Conservation (phyloP, 2,888 invertebrate genomes). For the Cancer borealis region DNA sequence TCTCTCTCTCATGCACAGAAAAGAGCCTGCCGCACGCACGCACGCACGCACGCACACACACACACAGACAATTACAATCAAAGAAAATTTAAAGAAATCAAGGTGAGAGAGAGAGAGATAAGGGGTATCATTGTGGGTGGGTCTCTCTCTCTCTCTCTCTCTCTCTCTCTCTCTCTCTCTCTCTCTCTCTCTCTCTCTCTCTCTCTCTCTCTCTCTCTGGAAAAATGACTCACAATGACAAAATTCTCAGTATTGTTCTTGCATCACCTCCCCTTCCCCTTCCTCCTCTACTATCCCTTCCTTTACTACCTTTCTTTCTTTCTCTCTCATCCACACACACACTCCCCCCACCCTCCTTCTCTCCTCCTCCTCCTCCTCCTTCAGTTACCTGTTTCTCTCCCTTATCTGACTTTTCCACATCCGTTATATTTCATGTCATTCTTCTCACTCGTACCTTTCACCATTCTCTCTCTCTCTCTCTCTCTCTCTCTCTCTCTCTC, state of each 20-base stretch:
- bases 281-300: not conserved
- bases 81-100: too few relatives aligned
- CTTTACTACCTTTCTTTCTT: not conserved
- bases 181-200: too few relatives aligned
- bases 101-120: too few relatives aligned
- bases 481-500: slow-evolving; percentile 6
- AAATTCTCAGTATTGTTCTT: not conserved
- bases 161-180: too few relatives aligned
- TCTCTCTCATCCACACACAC: too few relatives aligned
- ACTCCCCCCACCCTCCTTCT: not conserved
- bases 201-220: not conserved
- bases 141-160: too few relatives aligned
- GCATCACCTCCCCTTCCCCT: not conserved
- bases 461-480: not conserved
- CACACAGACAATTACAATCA: too few relatives aligned
- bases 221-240: not conserved
- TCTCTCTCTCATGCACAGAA: too few relatives aligned
- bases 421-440: not conserved
- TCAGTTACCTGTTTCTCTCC: not conserved
- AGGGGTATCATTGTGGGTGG: too few relatives aligned
- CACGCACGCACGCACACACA: too few relatives aligned
- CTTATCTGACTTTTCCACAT: not conserved
- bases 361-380: not conserved
- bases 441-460: not conserved
- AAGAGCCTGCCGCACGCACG: too few relatives aligned